Evolutionary conservation across 92 coral and sea anemone species (phyloP).

Genomic region (Umimayanthus chanpuru): DNA sequence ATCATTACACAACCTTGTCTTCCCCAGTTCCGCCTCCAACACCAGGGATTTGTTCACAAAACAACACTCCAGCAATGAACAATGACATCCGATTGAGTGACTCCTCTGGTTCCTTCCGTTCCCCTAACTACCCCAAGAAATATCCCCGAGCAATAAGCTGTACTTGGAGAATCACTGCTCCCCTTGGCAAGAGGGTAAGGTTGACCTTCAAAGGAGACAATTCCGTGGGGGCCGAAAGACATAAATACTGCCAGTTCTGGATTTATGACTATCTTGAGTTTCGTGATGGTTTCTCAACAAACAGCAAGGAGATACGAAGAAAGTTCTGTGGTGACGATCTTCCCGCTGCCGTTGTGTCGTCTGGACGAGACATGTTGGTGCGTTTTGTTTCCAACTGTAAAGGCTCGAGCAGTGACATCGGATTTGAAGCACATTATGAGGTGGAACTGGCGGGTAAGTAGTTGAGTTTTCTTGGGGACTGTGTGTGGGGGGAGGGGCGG

Average conservation of each 20-base stretch:
- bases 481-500: too few species aligned
- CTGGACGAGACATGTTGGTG: slow-evolving; percentile 12
- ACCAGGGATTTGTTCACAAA: slow-evolving; percentile 37
- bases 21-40: slow-evolving; percentile 13
- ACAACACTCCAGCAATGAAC: slow-evolving; percentile 35
- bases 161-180: slow-evolving; percentile 71
- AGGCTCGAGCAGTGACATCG: neutral
- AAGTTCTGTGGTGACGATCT: neutral
- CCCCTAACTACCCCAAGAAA: slow-evolving; percentile 71
- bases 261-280: slow-evolving; percentile 37
- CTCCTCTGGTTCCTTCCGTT: slow-evolving; percentile 49
- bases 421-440: neutral
- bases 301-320: slow-evolving; percentile 27
- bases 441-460: neutral
- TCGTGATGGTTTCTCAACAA: slow-evolving; percentile 38
- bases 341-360: neutral
- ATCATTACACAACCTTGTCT: neutral
- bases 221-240: neutral
- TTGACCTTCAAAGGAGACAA: slow-evolving; percentile 25
- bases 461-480: neutral
- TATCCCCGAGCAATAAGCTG: slow-evolving; percentile 65
- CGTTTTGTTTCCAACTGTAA: slow-evolving; percentile 14
- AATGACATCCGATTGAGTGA: slow-evolving; percentile 24
- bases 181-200: slow-evolving; percentile 51
- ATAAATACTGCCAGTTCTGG: neutral